These are phyloP conservation scores for Ptychochromis oligacanthus DNA, from an alignment of 2,113 vertebrate genomes.

Conservation along the genomic window DNA sequence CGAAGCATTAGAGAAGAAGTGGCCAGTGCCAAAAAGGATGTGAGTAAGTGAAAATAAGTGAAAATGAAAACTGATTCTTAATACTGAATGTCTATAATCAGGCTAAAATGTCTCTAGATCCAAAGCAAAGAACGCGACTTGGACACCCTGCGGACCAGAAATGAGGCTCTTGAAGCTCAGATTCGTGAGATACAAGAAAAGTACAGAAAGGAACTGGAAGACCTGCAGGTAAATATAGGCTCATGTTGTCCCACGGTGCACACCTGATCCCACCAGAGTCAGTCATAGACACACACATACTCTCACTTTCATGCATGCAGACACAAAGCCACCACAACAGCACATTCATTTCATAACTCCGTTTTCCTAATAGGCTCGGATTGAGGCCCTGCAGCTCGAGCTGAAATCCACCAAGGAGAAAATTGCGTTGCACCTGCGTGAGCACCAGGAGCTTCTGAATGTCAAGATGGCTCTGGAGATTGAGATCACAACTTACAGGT, in stretches of 20 bases:
- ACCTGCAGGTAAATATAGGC: constrained; percentile 59
- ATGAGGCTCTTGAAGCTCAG: constrained; percentile 74
- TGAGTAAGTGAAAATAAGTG: constrained; percentile 70
- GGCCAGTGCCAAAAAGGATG: constrained; percentile 81
- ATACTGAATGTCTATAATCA: not conserved
- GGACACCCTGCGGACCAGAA: constrained; percentile 71
- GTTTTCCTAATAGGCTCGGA: constrained; percentile 57
- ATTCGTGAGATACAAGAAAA: constrained; percentile 74
- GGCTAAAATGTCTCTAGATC: constrained; percentile 55
- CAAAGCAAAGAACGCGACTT: constrained; percentile 76
- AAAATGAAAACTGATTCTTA: not conserved
- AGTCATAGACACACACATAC: not conserved
- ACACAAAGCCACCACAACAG: not conserved
- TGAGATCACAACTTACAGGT: constrained; percentile 84
- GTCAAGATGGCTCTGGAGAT: constrained; percentile 83
- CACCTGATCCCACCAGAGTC: constrained; percentile 20
- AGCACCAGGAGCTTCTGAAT: constrained; percentile 83
- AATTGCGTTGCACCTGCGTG: constrained; percentile 78
- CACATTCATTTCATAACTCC: not conserved
- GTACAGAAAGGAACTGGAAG: constrained; percentile 63
- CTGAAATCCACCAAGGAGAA: constrained; percentile 78
- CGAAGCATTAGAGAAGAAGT: constrained; percentile 78
- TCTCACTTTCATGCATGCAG: constrained; percentile 1
- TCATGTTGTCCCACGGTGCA: not conserved
- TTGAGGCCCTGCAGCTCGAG: constrained; percentile 69